phyloP scores from a whole-genome alignment of 1,140 invertebrate genomes.

The Lysiphlebus fabarum region DNA sequence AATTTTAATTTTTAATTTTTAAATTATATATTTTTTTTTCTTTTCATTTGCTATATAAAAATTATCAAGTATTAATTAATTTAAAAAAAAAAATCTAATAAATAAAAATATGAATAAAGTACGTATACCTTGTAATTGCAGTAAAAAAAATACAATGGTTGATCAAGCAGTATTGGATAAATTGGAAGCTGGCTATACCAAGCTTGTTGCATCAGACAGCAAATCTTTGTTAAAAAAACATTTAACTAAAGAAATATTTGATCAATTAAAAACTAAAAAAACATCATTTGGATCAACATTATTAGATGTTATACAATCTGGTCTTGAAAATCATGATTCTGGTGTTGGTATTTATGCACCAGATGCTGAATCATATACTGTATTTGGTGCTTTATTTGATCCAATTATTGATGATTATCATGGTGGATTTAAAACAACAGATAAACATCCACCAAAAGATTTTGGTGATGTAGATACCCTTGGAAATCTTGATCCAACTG shows the following conservation, averaged over 20 bases:
- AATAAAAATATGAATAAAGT: slow-evolving; percentile 7
- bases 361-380: slow-evolving; percentile 87
- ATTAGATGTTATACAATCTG: slow-evolving; percentile 88
- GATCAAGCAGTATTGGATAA: slow-evolving; percentile 84
- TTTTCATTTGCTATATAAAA: neutral
- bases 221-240: slow-evolving; percentile 95
- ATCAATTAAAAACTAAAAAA: slow-evolving; percentile 85
- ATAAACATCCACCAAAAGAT: slow-evolving; percentile 88
- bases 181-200: slow-evolving; percentile 85
- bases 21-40: neutral
- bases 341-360: slow-evolving; percentile 95
- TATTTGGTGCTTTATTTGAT: slow-evolving; percentile 89
- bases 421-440: slow-evolving; percentile 86
- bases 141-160: slow-evolving; percentile 76
- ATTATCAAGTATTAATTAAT: too few species aligned
- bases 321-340: slow-evolving; percentile 84
- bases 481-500: slow-evolving; percentile 84
- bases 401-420: slow-evolving; percentile 97
- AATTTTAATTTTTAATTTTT: neutral
- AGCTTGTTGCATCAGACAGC: slow-evolving; percentile 82
- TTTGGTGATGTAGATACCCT: slow-evolving; percentile 90
- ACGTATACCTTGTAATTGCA: slow-evolving; percentile 42
- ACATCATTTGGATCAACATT: slow-evolving; percentile 88
- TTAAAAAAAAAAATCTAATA: neutral
- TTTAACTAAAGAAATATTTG: slow-evolving; percentile 85